Evolutionary conservation across 2,113 vertebrate species (phyloP), one percentile per base, ranked within the genome.

Genomic region (Copsychus sechellarum): DNA sequence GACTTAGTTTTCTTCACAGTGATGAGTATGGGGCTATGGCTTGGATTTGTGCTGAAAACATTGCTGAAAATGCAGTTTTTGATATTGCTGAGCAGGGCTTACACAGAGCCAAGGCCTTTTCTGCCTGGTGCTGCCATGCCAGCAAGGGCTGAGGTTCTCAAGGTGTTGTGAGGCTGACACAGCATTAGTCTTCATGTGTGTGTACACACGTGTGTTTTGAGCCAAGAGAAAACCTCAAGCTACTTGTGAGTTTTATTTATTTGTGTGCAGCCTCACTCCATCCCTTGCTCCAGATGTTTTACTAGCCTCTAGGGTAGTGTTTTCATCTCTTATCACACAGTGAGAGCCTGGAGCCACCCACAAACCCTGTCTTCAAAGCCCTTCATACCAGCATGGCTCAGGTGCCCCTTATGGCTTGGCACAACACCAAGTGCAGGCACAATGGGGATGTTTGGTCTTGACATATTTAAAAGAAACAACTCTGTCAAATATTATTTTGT

Each of bases 381-480:
- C 38, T 45, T 19, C 42, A 9, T 0, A 1, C 12, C 0, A 0
- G 23, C 34, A 69, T 3, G 31, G 17, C 36, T 74, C 60, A 62
- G 42, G 17, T 62, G 51, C 21, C 50, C 10, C 14, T 86, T 57
- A 19, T 5, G 17, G 31, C 38, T 38, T 66, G 47, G 34, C 60
- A 45, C 0, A 0, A 11, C 23, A 48, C 24, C 56, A 42, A 65
- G 23, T 0, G 0, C 28, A 45, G 18, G 20, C 1, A 4, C 8
- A 69, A n/a, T 17, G 38, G 34, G 9, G 3, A 2, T 88, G 18
- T 57, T 23, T 14, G 50, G 2, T 31, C 51, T 70, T 28, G 33
- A 8, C 7, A 2, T 56, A 36, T 43, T 54, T 60, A 33, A 76
- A 60, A 61, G 18, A 29, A 73, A n/a, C 34, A 58, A 33, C 12